These are phyloP conservation scores for Lanistes nyassanus DNA, from an alignment of 1,140 invertebrate genomes.

Conservation along the genomic window DNA sequence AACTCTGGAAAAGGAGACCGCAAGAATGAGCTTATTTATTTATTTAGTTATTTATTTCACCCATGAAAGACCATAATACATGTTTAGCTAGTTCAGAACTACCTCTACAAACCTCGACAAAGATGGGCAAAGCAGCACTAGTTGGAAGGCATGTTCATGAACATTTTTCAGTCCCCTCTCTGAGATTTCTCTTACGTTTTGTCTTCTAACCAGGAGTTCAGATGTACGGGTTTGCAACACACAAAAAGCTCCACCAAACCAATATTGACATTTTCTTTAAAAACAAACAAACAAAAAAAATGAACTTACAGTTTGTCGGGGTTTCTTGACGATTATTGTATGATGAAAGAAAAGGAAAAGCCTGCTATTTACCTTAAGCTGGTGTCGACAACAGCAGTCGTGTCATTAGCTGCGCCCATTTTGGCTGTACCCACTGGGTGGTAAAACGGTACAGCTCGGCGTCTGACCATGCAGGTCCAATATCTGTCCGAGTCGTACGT, in stretches of 20 bases:
- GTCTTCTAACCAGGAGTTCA: no score
- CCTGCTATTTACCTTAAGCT: conserved; percentile 67
- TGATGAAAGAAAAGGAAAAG: background rate
- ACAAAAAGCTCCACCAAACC: no score
- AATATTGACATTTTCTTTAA: no score
- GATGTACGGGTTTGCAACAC: no score
- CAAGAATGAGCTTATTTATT: background rate
- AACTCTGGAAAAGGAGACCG: conserved; percentile 23
- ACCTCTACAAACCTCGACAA: no score
- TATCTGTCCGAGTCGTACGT: conserved; percentile 54
- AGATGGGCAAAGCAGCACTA: background rate
- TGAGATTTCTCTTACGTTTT: background rate
- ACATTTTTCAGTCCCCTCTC: background rate
- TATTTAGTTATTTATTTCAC: no score
- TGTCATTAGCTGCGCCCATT: conserved; percentile 89
- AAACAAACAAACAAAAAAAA: conserved; percentile 2
- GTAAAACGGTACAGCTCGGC: conserved; percentile 76
- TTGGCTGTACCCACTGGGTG: conserved; percentile 91
- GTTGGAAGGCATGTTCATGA: background rate
- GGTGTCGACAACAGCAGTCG: conserved; percentile 87
- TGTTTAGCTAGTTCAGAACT: background rate
- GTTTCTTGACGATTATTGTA: no score
- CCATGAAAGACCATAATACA: background rate
- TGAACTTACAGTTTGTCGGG: no score
- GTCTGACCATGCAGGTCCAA: conserved; percentile 60